Evolutionary conservation across 2,888 invertebrate species (phyloP).

Genomic region (Harpalus rubripes): DNA sequence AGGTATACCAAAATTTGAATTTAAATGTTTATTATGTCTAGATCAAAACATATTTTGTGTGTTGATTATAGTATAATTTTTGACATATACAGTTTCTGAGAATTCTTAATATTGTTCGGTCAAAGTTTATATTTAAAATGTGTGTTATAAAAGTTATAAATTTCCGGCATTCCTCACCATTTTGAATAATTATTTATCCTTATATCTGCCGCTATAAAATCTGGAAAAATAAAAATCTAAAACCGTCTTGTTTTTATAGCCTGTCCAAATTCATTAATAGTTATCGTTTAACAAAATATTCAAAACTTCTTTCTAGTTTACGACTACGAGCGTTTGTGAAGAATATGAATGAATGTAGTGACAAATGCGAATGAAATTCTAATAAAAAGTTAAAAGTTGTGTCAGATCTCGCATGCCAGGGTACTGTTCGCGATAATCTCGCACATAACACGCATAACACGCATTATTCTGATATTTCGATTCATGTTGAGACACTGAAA

Average conservation of each 20-base stretch:
- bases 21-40: background rate
- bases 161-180: background rate
- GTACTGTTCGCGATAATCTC: slow-evolving; percentile 42
- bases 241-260: slow-evolving; percentile 44
- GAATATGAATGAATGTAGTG: slow-evolving; percentile 41
- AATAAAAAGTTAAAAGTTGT: slow-evolving; percentile 46
- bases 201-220: slow-evolving; percentile 28
- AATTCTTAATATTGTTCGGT: background rate
- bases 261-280: slow-evolving; percentile 49
- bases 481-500: slow-evolving; percentile 22
- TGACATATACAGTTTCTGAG: slow-evolving; percentile 5
- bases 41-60: background rate
- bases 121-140: background rate
- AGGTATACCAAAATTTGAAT: background rate
- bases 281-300: slow-evolving; percentile 48
- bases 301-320: slow-evolving; percentile 33
- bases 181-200: slow-evolving; percentile 21
- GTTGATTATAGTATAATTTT: background rate
- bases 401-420: slow-evolving; percentile 24
- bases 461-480: slow-evolving; percentile 50
- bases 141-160: slow-evolving; percentile 6
- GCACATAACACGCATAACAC: slow-evolving; percentile 46
- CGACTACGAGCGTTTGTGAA: background rate
- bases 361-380: slow-evolving; percentile 33
- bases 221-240: slow-evolving; percentile 28